Conservation (phyloP, 2,888 invertebrate species). For the Conops quadrifasciatus region DNA sequence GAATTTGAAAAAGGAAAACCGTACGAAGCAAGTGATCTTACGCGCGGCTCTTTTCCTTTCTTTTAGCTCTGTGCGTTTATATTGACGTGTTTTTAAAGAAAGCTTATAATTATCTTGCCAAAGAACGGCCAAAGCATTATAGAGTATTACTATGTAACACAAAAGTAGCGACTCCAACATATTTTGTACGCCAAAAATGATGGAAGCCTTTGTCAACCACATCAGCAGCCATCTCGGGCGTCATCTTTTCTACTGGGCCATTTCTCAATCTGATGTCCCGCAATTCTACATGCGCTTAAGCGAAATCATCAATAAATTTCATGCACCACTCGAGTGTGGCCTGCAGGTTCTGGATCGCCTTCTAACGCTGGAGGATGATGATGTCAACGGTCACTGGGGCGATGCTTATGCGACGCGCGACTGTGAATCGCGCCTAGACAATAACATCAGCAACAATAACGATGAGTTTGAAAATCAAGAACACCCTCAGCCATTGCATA, state of each 20-base stretch:
- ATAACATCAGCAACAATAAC: conserved; percentile 46
- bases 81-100: no score
- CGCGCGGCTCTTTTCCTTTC: no score
- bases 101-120: no score
- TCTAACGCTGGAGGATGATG: conserved; percentile 69
- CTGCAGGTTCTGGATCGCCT: conserved; percentile 73
- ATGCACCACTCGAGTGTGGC: conserved; percentile 65
- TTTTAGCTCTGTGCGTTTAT: no score
- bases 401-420: conserved; percentile 60
- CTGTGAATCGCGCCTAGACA: conserved; percentile 52
- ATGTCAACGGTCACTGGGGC: conserved; percentile 62
- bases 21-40: no score
- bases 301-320: conserved; percentile 65
- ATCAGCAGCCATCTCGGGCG: conserved; percentile 68
- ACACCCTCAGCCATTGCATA: conserved; percentile 42
- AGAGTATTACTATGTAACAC: neutral
- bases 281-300: conserved; percentile 72
- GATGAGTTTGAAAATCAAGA: conserved; percentile 49
- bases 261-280: conserved; percentile 68
- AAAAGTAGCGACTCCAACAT: conserved; percentile 5
- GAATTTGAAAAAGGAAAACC: neutral
- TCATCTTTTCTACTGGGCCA: conserved; percentile 71
- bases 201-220: conserved; percentile 63
- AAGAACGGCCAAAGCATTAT: no score
- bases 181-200: conserved; percentile 57